Conservation (phyloP, 2,888 invertebrate species). For the Drosophila koepferae region DNA sequence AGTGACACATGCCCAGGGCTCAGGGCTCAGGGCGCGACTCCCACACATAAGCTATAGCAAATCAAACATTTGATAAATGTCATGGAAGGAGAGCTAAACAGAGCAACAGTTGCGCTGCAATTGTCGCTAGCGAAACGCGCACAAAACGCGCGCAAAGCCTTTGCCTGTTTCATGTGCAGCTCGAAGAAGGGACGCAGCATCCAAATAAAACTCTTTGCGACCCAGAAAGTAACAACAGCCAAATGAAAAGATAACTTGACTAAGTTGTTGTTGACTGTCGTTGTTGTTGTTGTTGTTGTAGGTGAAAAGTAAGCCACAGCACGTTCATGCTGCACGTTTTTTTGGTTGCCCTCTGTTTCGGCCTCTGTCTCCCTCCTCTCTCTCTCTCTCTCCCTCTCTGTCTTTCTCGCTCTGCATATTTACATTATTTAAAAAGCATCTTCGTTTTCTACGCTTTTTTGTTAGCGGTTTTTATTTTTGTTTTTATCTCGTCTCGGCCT, state of each 20-base stretch:
- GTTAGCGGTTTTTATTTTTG: slow-evolving; percentile 14
- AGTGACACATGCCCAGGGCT: not conserved
- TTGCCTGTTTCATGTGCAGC: not conserved
- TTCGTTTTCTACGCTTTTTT: slow-evolving; percentile 9
- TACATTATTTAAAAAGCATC: slow-evolving; percentile 6
- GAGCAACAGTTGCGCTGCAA: not conserved
- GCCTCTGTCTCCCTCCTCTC: not conserved
- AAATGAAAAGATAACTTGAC: slow-evolving; percentile 26
- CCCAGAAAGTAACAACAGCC: slow-evolving; percentile 20
- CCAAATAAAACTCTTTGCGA: slow-evolving; percentile 38
- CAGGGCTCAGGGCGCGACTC: not conserved
- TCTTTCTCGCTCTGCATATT: not conserved
- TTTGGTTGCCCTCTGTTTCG: slow-evolving; percentile 12
- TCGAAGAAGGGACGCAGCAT: not conserved
- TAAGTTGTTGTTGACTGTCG: slow-evolving; percentile 9
- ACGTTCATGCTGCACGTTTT: slow-evolving; percentile 62
- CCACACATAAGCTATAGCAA: too few species aligned
- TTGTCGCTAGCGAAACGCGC: slow-evolving; percentile 1
- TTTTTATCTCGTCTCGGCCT: slow-evolving; percentile 18
- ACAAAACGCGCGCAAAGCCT: not conserved
- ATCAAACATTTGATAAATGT: not conserved
- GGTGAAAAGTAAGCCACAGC: slow-evolving; percentile 58
- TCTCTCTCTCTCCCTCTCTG: not conserved
- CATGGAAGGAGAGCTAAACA: not conserved
- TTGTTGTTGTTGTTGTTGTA: slow-evolving; percentile 28